Conservation (phyloP, 2,797 vertebrate genomes). For the Sebastes diploproa region DNA sequence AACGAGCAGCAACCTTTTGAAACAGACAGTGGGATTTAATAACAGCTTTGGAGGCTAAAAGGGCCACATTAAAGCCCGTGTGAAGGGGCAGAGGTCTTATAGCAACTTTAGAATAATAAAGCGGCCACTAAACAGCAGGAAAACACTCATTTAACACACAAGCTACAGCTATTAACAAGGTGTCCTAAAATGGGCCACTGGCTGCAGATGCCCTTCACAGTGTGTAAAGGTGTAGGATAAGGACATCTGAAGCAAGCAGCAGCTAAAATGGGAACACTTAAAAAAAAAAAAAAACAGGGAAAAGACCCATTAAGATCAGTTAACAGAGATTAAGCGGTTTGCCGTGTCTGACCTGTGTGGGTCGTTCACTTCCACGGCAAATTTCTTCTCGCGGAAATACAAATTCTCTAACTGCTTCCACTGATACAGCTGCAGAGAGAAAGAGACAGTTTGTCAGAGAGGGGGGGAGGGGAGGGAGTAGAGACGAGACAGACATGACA, state of each 20-base stretch:
- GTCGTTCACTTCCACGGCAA: slow-evolving; percentile 96
- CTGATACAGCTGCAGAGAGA: slow-evolving; percentile 88
- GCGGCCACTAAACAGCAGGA: slow-evolving; percentile 36
- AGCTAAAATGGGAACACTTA: slow-evolving; percentile 51
- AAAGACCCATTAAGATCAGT: slow-evolving; percentile 7
- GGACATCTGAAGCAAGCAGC: slow-evolving; percentile 20
- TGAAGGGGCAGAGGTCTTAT: slow-evolving; percentile 8
- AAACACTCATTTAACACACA: slow-evolving; percentile 46
- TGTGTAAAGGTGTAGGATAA: slow-evolving; percentile 44
- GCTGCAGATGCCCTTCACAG: slow-evolving; percentile 52
- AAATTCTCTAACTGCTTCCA: slow-evolving; percentile 98
- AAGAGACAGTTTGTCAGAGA: slow-evolving; percentile 21
- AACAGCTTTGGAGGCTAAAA: slow-evolving; percentile 18
- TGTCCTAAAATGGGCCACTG: slow-evolving; percentile 27
- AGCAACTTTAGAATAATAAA: slow-evolving; percentile 36
- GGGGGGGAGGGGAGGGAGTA: slow-evolving; percentile 1
- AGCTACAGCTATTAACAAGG: slow-evolving; percentile 46
- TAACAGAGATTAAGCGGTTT: slow-evolving; percentile 24
- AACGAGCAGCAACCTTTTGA: slow-evolving; percentile 15
- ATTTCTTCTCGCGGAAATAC: slow-evolving; percentile 98
- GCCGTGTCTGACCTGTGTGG: slow-evolving; percentile 87
- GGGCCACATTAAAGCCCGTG: slow-evolving; percentile 41
- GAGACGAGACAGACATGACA: slow-evolving; percentile 14
- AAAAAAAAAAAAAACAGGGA: slow-evolving; percentile 7
- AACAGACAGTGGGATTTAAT: slow-evolving; percentile 53